These are phyloP conservation scores for Cephalotes varians DNA, from an alignment of 2,888 invertebrate species.

Conservation along the genomic window DNA sequence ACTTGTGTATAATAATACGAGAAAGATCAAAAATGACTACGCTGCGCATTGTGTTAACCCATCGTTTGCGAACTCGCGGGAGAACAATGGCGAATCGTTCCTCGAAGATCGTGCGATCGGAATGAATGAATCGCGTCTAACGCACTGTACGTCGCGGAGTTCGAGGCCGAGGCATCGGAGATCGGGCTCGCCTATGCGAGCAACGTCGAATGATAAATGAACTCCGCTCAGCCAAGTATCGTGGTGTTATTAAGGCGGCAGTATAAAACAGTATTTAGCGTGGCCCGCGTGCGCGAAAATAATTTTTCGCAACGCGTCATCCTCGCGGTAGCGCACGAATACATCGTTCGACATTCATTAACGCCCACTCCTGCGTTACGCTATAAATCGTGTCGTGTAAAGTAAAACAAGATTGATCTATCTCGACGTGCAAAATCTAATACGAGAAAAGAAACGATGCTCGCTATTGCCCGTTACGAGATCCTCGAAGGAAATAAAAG, in stretches of 20 bases:
- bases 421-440: background rate
- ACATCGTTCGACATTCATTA: slow-evolving; percentile 5
- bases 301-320: slow-evolving; percentile 23
- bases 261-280: slow-evolving; percentile 37
- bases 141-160: slow-evolving; percentile 68
- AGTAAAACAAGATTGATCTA: slow-evolving; percentile 5
- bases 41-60: slow-evolving; percentile 6
- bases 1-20: background rate
- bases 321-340: slow-evolving; percentile 17
- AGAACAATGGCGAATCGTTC: slow-evolving; percentile 50
- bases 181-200: slow-evolving; percentile 35
- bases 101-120: slow-evolving; percentile 54
- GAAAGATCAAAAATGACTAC: background rate
- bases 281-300: slow-evolving; percentile 33
- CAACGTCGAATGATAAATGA: slow-evolving; percentile 49
- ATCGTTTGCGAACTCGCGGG: background rate
- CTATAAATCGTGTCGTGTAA: slow-evolving; percentile 4
- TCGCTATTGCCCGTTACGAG: background rate
- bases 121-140: slow-evolving; percentile 72
- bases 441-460: background rate
- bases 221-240: slow-evolving; percentile 28
- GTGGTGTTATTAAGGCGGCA: slow-evolving; percentile 40
- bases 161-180: slow-evolving; percentile 64
- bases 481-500: background rate
- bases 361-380: background rate